Conservation (phyloP, 1,140 invertebrate genomes). For the Ceratina calcarata region DNA sequence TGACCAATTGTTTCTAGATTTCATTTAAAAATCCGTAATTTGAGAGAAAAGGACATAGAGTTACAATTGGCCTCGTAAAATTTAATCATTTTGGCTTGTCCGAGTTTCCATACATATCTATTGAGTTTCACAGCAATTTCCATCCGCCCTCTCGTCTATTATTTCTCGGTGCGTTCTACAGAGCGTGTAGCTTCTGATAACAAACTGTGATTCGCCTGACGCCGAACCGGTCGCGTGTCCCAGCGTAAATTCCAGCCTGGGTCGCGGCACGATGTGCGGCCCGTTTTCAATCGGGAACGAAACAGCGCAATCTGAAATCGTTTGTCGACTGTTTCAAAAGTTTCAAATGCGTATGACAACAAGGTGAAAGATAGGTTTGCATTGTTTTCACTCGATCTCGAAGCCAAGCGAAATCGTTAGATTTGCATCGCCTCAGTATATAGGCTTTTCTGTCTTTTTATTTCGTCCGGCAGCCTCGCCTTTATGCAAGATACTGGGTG, state of each 20-base stretch:
- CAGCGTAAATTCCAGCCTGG: background rate
- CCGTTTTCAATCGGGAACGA: constrained; percentile 17
- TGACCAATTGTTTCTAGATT: too few species aligned
- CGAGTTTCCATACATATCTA: too few species aligned
- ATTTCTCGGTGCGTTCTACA: constrained; percentile 3
- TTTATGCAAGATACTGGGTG: constrained; percentile 21
- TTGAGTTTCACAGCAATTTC: background rate
- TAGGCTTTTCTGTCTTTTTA: constrained; percentile 19
- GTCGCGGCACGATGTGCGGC: too few species aligned
- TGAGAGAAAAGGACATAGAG: too few species aligned
- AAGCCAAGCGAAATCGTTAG: constrained; percentile 23
- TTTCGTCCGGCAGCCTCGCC: constrained; percentile 5
- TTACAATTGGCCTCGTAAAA: too few species aligned
- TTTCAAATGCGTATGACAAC: too few species aligned
- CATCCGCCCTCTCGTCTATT: background rate
- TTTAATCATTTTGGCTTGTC: too few species aligned
- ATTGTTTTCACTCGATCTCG: background rate
- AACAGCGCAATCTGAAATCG: background rate
- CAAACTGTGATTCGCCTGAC: background rate
- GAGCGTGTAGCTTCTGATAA: constrained; percentile 23
- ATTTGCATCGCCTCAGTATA: background rate
- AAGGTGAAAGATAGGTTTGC: background rate
- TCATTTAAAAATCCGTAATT: too few species aligned
- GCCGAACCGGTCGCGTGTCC: background rate
- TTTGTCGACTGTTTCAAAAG: background rate